Conservation (phyloP, 2,888 invertebrate genomes). For the Ophion slaviceki region DNA sequence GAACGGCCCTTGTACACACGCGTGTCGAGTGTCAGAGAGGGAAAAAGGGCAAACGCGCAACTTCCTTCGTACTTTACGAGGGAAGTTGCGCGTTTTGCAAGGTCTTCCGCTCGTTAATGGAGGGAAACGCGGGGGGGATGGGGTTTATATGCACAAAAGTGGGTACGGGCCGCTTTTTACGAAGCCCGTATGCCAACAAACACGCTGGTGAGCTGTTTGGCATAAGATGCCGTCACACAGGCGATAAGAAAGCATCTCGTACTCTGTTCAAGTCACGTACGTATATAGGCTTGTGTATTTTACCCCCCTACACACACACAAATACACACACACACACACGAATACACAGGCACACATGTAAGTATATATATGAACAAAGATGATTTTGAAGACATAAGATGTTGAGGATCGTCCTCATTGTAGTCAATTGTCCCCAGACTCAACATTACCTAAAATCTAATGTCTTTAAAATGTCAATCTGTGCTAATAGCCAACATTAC, state of each 20-base stretch:
- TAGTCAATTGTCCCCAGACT: too few species aligned
- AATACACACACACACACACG: background rate
- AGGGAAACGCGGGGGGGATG: background rate
- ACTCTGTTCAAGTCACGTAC: constrained; percentile 56
- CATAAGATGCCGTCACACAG: constrained; percentile 48
- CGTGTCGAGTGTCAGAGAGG: background rate
- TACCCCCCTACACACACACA: background rate
- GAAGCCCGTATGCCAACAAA: constrained; percentile 32
- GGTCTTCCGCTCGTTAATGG: background rate
- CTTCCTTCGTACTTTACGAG: background rate
- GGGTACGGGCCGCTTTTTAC: background rate
- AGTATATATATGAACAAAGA: background rate
- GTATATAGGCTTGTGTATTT: constrained; percentile 17
- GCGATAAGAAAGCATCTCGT: constrained; percentile 55
- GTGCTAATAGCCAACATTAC: too few species aligned
- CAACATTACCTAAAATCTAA: too few species aligned
- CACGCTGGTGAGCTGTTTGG: constrained; percentile 33
- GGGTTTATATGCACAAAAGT: background rate
- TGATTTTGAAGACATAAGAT: too few species aligned
- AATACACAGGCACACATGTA: background rate
- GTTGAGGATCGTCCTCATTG: too few species aligned
- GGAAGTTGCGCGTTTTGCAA: background rate
- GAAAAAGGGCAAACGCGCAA: background rate
- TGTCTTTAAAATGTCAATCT: too few species aligned
- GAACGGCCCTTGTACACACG: background rate